Evolutionary conservation across 2,888 invertebrate species (phyloP), one percentile per base, ranked within the genome.

Genomic region (Melanchra persicariae): DNA sequence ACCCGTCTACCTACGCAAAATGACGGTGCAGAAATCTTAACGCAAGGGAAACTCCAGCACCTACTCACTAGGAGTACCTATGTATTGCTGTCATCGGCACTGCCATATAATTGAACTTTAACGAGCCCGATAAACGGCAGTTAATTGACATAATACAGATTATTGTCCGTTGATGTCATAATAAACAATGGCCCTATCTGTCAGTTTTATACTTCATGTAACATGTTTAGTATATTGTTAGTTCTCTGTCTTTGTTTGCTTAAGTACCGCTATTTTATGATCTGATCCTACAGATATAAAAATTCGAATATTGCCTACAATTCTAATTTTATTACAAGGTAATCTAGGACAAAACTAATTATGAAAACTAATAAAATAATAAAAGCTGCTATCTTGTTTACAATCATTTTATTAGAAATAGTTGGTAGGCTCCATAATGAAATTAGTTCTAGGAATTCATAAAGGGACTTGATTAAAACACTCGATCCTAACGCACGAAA

Each of bases 31-130:
- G 47, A 58, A 43, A 52, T 62, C 34, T n/a, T n/a, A 34, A 34
- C 37, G 30, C 43, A 67, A 40, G 26, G 30, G 43, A 49, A 82
- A 40, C 30, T 52, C 40, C n/a, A 43, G 19, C 51, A 51, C 17
- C 43, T 62, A 62, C 69, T 54, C 24, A 51, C 40, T 51, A 37
- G 9, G 37, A 49, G 40, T 49, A 37, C 37, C 12, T 62, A 55
- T 34, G 34, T 78, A 74, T 55, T 49, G 10, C 10, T 0, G 52
- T 1, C 26, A 30, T 54, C 57, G 26, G 22, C 58, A 61, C 49
- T 55, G 58, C 51, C 12, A 62, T 70, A 78, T 82, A 86, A 86
- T 85, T 73, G 73, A 61, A 70, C 52, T 79, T 79, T 84, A 86
- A 86, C 74, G 81, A 86, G 77, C 69, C 59, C 61, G 70, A 72